phyloP scores from a whole-genome alignment of 2,797 vertebrate species.

The Labroides dimidiatus region DNA sequence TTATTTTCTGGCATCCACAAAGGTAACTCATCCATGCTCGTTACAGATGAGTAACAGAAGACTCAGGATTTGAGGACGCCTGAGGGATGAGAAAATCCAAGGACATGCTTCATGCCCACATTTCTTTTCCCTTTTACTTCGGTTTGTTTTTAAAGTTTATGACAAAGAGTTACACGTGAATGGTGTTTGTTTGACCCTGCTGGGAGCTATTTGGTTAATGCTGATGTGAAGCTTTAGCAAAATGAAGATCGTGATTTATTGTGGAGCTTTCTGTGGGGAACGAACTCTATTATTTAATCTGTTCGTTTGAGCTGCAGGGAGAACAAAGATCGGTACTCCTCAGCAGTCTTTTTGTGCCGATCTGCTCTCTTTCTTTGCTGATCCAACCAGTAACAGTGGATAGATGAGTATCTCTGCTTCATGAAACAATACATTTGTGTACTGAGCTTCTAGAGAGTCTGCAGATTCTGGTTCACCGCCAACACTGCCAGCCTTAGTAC shows the following conservation, averaged over 20 bases:
- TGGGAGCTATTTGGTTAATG: constrained; percentile 42
- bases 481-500: neutral
- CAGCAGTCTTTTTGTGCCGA: neutral
- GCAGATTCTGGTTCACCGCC: neutral
- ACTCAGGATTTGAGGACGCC: neutral
- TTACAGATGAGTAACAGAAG: neutral
- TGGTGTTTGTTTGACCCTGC: constrained; percentile 33
- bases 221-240: constrained; percentile 57
- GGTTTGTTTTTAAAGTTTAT: constrained; percentile 9
- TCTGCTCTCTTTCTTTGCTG: constrained; percentile 13
- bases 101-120: no score
- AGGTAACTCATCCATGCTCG: neutral
- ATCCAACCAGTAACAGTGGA: neutral
- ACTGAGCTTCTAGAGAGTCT: neutral
- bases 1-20: constrained; percentile 3
- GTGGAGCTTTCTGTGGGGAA: constrained; percentile 31
- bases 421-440: neutral
- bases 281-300: constrained; percentile 42
- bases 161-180: constrained; percentile 12
- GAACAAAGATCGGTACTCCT: constrained; percentile 2
- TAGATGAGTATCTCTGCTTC: neutral
- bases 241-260: constrained; percentile 41
- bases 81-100: neutral
- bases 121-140: neutral
- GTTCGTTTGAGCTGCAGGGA: neutral